These are phyloP conservation scores for Nematostella vectensis DNA, from an alignment of 92 coral and sea anemone species.

Conservation along the genomic window DNA sequence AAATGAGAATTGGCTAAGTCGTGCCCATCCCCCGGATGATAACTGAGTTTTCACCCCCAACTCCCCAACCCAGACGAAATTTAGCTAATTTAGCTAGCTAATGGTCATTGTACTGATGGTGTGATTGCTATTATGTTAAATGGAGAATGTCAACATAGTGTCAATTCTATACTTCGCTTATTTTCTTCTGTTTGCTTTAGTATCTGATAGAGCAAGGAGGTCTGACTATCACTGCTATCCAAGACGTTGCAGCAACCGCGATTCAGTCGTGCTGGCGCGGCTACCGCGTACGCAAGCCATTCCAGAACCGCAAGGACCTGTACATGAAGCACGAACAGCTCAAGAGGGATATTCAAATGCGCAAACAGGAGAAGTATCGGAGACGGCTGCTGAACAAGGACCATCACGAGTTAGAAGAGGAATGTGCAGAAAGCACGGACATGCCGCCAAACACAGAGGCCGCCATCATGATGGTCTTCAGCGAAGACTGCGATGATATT, in stretches of 20 bases:
- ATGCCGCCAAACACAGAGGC: background rate
- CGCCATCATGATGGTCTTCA: background rate
- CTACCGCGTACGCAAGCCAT: slow-evolving; percentile 51
- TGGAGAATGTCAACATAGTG: no score
- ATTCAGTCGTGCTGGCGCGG: slow-evolving; percentile 76
- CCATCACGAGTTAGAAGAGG: background rate
- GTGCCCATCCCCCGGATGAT: no score
- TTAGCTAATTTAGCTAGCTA: no score
- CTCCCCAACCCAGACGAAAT: no score
- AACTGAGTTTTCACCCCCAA: no score
- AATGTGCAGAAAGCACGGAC: background rate
- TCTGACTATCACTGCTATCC: slow-evolving; percentile 76
- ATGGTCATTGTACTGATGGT: no score
- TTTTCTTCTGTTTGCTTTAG: no score
- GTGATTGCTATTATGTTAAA: no score
- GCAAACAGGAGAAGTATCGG: slow-evolving; percentile 22
- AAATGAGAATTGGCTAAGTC: no score
- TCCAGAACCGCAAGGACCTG: slow-evolving; percentile 43
- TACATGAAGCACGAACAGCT: slow-evolving; percentile 49
- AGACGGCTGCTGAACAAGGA: slow-evolving; percentile 1
- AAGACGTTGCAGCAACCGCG: slow-evolving; percentile 74
- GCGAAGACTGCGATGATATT: background rate
- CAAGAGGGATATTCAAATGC: slow-evolving; percentile 24
- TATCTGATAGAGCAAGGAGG: slow-evolving; percentile 89
- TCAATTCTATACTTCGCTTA: no score